phyloP scores from a whole-genome alignment of 2,797 vertebrate genomes.

The Pangasius krempfi region DNA sequence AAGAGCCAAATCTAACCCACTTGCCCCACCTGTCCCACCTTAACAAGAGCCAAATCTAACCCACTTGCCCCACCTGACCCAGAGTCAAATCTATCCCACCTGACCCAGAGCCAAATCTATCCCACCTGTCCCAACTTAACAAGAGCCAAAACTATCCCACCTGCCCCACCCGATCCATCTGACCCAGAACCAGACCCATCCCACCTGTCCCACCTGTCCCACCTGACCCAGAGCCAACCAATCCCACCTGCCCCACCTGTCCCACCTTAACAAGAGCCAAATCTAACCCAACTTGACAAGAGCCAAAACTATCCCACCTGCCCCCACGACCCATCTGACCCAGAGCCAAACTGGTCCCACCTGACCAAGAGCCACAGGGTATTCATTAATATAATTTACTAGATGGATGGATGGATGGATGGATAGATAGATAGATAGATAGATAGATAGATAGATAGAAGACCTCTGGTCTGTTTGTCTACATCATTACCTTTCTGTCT shows the following conservation, averaged over 20 bases:
- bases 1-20: background rate
- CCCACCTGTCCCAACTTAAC: background rate
- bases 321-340: background rate
- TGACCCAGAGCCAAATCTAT: background rate
- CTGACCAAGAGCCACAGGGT: background rate
- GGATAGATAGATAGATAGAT: too few relatives aligned
- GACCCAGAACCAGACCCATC: background rate
- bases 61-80: background rate
- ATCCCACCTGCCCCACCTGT: too few relatives aligned
- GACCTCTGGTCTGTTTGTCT: too few relatives aligned
- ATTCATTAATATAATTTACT: background rate
- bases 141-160: background rate
- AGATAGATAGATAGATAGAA: too few relatives aligned
- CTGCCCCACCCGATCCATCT: background rate
- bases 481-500: too few relatives aligned
- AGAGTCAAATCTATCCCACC: background rate
- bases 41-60: too few relatives aligned
- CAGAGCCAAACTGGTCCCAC: background rate
- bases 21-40: background rate
- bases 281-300: background rate
- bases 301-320: background rate
- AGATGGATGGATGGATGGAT: too few relatives aligned
- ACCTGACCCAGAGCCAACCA: background rate
- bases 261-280: background rate
- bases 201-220: background rate